Evolutionary conservation across 2,888 invertebrate genomes (phyloP), one percentile per base, ranked within the genome.

Genomic region (Drosophila phalerata): DNA sequence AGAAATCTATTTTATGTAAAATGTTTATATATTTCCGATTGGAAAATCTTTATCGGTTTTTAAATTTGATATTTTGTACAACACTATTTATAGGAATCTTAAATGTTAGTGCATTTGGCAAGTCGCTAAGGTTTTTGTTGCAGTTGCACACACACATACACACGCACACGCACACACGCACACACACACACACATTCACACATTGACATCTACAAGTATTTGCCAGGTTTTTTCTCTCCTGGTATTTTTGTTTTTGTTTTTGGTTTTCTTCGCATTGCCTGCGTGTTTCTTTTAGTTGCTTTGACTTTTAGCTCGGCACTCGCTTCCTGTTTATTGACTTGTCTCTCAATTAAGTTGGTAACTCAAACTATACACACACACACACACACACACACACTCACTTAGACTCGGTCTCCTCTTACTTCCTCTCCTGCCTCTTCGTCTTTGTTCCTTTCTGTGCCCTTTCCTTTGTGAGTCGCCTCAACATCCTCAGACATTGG

Each of bases 251-350:
- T 37, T 28, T 19, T 9, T 28, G 15, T 43, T 11, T 48, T 25
- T 40, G 52, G 52, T 42, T 45, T 45, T 38, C n/a, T 49, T 37
- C 32, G 30, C 15, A 15, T 40, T 66, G 60, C 42, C 40, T 49
- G 49, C 52, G 55, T 75, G 49, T 60, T 69, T 58, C 61, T 56
- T 51, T 73, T 64, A 60, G 61, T 69, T 63, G 77, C 83, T 78
- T 75, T 75, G 88, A 85, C 83, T 84, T 88, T 79, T 75, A 75
- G 86, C 82, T 72, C 52, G 77, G 67, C 85, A 71, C 80, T 77
- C 76, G 79, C 79, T 75, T 87, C 79, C 83, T 85, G 81, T 88
- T 90, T 88, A 88, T 90, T 88, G 90, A 88, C 89, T 90, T 88
- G 89, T 86, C 88, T 89, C 87, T 86, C 87, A 81, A 88, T 88